Conservation (phyloP, 1,140 invertebrate genomes). For the Eciton burchellii region DNA sequence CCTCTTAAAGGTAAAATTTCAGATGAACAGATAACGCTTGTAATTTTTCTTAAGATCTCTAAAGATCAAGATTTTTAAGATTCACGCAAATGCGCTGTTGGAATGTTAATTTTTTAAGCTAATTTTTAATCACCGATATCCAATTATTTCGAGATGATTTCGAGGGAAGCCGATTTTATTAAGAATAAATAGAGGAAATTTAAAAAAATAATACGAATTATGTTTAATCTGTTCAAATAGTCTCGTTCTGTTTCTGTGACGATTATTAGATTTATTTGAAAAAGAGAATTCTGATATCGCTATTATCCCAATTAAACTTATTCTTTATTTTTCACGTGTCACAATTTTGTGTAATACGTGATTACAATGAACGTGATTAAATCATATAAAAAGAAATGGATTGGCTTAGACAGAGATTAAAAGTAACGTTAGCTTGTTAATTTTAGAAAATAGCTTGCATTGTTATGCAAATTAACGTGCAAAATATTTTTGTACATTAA, state of each 20-base stretch:
- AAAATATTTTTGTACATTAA: background rate
- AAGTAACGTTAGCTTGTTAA: background rate
- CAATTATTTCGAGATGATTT: too few relatives aligned
- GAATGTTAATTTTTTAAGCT: too few relatives aligned
- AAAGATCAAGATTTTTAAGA: too few relatives aligned
- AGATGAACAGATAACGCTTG: too few relatives aligned
- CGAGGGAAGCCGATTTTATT: too few relatives aligned
- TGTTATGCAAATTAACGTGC: background rate
- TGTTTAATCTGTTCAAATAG: too few relatives aligned
- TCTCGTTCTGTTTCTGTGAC: background rate
- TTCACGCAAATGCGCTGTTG: too few relatives aligned
- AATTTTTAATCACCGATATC: too few relatives aligned
- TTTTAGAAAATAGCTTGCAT: background rate
- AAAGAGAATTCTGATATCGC: conserved; percentile 6
- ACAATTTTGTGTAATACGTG: conserved; percentile 40
- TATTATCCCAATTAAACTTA: conserved; percentile 43
- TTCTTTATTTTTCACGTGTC: conserved; percentile 21
- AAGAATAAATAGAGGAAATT: too few relatives aligned
- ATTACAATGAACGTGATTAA: conserved; percentile 10
- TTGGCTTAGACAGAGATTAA: background rate
- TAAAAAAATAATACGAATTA: too few relatives aligned
- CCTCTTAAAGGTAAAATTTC: too few relatives aligned
- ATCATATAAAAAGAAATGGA: conserved; percentile 2
- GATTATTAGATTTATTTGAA: conserved; percentile 35
- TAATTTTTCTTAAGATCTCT: too few relatives aligned